phyloP scores from a whole-genome alignment of 2,888 invertebrate species.

The Ichneumoninae sp. region DNA sequence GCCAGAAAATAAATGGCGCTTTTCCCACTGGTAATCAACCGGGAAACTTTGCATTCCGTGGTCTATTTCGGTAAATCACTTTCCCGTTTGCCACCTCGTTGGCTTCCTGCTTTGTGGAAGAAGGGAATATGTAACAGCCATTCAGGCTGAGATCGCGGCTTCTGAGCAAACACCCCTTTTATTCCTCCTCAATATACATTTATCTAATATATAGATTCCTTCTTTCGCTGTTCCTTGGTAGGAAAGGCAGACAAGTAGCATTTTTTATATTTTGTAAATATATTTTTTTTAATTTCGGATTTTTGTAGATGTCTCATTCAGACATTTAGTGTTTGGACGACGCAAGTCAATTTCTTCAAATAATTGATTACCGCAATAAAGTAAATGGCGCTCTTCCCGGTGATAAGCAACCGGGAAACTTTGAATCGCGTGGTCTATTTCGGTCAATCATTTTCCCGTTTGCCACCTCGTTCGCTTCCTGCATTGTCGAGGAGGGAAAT shows the following conservation, averaged over 20 bases:
- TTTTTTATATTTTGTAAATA: too few species aligned
- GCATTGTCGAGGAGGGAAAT: slow-evolving; percentile 11
- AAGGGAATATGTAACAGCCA: slow-evolving; percentile 15
- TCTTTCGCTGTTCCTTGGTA: slow-evolving; percentile 27
- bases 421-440: slow-evolving; percentile 18
- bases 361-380: neutral
- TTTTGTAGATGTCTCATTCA: too few species aligned
- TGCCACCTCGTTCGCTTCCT: neutral
- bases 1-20: neutral
- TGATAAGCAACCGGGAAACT: too few species aligned
- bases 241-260: slow-evolving; percentile 54
- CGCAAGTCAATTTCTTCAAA: neutral
- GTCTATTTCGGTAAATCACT: slow-evolving; percentile 2
- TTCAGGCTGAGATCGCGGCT: slow-evolving; percentile 25
- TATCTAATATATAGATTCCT: neutral
- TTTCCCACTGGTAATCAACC: too few species aligned
- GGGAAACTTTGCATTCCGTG: neutral
- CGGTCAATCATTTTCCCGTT: neutral
- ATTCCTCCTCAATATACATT: neutral
- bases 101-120: neutral
- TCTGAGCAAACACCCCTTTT: slow-evolving; percentile 37
- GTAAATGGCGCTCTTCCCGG: neutral
- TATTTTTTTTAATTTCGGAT: too few species aligned
- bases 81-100: neutral
- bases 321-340: too few species aligned